phyloP scores from a whole-genome alignment of 2,888 invertebrate genomes.

The Odontomyia ornata region DNA sequence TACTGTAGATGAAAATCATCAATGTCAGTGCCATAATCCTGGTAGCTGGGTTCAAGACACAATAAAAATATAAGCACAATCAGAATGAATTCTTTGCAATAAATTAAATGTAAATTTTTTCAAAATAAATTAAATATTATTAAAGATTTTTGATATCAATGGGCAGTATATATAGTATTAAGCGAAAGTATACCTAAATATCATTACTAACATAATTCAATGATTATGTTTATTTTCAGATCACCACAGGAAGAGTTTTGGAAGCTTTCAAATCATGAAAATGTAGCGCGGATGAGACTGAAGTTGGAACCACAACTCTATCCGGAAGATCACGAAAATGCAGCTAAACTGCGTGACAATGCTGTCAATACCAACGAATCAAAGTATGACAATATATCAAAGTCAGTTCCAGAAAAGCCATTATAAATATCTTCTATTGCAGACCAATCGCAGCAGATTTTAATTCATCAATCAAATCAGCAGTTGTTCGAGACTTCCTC shows the following conservation, averaged over 20 bases:
- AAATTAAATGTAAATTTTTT: no score
- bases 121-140: no score
- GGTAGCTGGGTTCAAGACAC: no score
- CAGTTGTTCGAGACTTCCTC: conserved; percentile 63
- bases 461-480: conserved; percentile 63
- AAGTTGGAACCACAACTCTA: conserved; percentile 69
- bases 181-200: no score
- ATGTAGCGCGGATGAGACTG: conserved; percentile 70
- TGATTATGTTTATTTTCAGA: conserved; percentile 59
- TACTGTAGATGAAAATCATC: no score
- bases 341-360: conserved; percentile 71
- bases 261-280: conserved; percentile 71
- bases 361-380: conserved; percentile 60
- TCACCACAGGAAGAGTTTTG: conserved; percentile 65
- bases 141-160: no score
- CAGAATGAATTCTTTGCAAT: no score
- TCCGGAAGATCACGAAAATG: conserved; percentile 69
- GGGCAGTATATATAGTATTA: no score
- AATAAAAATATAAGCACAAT: no score
- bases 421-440: background rate
- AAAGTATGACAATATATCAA: conserved; percentile 54
- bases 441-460: conserved; percentile 60
- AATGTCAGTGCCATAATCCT: no score
- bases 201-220: no score
- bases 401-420: no score